Evolutionary conservation across 1,140 invertebrate genomes (phyloP).

Genomic region (Brachionus paranguensis): DNA sequence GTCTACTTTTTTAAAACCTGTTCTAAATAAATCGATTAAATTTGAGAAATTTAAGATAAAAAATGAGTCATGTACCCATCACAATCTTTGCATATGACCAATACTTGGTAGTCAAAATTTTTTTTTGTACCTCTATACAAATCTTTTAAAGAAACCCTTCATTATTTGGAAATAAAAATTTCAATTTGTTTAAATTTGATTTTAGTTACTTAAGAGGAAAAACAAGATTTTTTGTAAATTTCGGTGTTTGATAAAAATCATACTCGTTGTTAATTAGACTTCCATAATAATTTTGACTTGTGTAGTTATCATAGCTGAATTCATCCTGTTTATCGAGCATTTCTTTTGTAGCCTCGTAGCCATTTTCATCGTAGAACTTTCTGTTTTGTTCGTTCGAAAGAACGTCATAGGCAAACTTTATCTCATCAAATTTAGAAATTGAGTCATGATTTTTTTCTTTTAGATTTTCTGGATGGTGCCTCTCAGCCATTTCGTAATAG

Average conservation of each 20-base stretch:
- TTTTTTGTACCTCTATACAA: neutral
- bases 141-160: slow-evolving; percentile 1
- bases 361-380: slow-evolving; percentile 1
- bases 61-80: neutral
- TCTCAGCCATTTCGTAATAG: neutral
- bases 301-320: neutral
- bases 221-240: slow-evolving; percentile 14
- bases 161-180: neutral
- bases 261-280: neutral
- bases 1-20: neutral
- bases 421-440: neutral
- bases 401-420: slow-evolving; percentile 4
- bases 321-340: neutral
- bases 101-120: slow-evolving; percentile 1
- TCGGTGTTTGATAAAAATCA: neutral
- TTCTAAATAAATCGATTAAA: neutral
- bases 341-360: neutral
- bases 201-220: neutral
- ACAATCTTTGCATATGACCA: neutral
- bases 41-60: neutral
- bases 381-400: neutral
- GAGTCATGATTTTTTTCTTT: neutral
- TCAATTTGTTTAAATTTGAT: too few relatives aligned
- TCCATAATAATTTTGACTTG: slow-evolving; percentile 10
- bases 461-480: neutral